Conservation (phyloP, 1,140 invertebrate species). For the Nephotettix cincticeps region DNA sequence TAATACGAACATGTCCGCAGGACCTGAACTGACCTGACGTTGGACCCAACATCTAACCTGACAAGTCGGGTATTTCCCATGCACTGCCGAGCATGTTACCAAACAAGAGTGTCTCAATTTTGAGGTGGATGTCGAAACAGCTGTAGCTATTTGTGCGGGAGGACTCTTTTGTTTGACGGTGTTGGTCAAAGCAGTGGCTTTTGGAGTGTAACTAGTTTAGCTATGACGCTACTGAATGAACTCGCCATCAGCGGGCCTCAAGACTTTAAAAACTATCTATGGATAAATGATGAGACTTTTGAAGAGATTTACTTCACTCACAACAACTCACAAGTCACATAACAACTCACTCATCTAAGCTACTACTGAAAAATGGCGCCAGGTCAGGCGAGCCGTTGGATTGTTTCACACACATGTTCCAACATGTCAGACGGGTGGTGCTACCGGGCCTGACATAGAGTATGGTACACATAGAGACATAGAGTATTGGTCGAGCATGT, state of each 20-base stretch:
- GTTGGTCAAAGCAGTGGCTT: constrained; percentile 2
- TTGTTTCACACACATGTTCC: too few relatives aligned
- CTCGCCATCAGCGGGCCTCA: neutral
- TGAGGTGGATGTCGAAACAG: constrained; percentile 1
- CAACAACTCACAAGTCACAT: too few relatives aligned
- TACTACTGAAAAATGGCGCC: too few relatives aligned
- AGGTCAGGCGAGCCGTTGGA: too few relatives aligned
- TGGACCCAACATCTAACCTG: constrained; percentile 3
- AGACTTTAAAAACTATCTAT: constrained; percentile 7
- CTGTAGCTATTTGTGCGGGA: neutral
- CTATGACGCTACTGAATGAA: neutral
- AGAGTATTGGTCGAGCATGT: too few relatives aligned
- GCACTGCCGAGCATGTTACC: neutral
- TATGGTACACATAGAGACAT: too few relatives aligned
- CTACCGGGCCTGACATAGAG: too few relatives aligned
- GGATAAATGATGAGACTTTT: neutral
- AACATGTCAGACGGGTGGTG: too few relatives aligned
- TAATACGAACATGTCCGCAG: neutral
- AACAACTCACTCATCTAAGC: too few relatives aligned
- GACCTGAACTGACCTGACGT: constrained; percentile 4
- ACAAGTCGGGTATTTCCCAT: neutral
- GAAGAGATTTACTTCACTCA: neutral
- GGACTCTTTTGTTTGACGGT: neutral
- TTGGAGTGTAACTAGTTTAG: neutral
- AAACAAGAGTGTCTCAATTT: neutral